Conservation (phyloP, 2,113 vertebrate genomes). For the Sorex araneus region DNA sequence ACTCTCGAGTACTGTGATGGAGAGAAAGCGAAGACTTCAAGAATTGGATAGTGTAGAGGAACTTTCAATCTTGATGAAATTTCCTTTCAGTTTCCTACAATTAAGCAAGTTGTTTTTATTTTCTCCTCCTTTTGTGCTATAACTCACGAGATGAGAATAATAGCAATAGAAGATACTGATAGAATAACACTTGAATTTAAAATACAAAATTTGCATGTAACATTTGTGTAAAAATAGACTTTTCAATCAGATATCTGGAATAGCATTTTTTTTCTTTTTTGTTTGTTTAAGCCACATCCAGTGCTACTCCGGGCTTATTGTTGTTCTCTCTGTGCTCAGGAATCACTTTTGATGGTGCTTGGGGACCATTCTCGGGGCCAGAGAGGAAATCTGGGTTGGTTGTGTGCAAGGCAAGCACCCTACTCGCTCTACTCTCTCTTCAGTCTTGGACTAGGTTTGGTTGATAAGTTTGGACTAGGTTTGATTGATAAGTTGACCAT, state of each 20-base stretch:
- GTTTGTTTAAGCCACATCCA: too few species aligned
- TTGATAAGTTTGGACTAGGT: neutral
- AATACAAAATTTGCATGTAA: neutral
- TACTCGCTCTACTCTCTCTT: too few species aligned
- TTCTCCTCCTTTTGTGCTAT: neutral
- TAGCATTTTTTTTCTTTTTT: neutral
- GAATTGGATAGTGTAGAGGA: neutral
- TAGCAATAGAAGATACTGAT: neutral
- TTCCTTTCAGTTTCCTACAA: neutral
- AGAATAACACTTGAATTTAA: neutral
- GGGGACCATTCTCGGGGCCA: too few species aligned
- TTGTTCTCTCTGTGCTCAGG: too few species aligned
- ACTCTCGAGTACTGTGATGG: neutral
- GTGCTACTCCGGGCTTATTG: too few species aligned
- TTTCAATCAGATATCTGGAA: neutral
- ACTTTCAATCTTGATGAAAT: neutral
- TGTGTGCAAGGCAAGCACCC: too few species aligned
- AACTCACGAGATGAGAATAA: neutral
- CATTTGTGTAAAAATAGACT: neutral
- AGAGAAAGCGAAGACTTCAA: constrained; percentile 41
- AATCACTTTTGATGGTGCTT: too few species aligned
- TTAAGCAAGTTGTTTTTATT: neutral
- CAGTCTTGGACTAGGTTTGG: too few species aligned
- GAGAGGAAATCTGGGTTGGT: too few species aligned
- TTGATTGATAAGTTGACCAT: neutral